Base-by-base conservation (phyloP, 2,113 vertebrate genomes). In the Ifrita kowaldi region DNA sequence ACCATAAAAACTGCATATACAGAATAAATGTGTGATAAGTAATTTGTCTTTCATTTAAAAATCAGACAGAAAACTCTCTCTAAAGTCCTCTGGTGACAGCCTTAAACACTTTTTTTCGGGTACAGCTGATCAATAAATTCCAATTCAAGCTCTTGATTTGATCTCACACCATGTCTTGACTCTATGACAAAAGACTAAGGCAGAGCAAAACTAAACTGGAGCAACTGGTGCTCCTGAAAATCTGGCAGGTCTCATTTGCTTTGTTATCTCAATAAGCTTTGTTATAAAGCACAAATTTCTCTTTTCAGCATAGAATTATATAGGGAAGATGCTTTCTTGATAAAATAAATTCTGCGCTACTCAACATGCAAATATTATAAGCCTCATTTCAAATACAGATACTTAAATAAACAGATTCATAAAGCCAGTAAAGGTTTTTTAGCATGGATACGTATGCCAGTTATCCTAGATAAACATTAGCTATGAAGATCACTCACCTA, bases 391-490 rank as follows among this genome's bases (percentile, higher is more conserved):
- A 96, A 88, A 90, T 28, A 81, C 33, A 81, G 88, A 95, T 86
- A 84, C 68, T 86, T 82, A 84, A 88, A 93, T 88, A 88, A 94
- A 71, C 35, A 75, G 75, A 81, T 88, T 86, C 53, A 47, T 80
- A 80, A 91, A 83, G 59, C 16, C 55, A 91, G 65, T 9, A 59
- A 77, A 87, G 33, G 30, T 26, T 65, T 89, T 73, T 80, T 56
- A 77, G 39, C 57, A 76, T 24, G 47, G 65, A 32, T 14, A 46
- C 23, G 11, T 73, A 37, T 93, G 76, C 41, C 84, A 81, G 64
- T 90, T 94, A 75, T 84, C 39, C 85, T 81, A 84, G 76, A 92
- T 57, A 95, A 96, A 96, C 62, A 90, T 70, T n/a, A 88, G 78
- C 71, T 60, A 59, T 60, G 69, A 95, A 90, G 76, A 81, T 86